Percentiles rank a stretch among this genome's conserved stretches.
phyloP scores from a whole-genome alignment of 2,797 vertebrate genomes.

The Choloepus didactylus region DNA sequence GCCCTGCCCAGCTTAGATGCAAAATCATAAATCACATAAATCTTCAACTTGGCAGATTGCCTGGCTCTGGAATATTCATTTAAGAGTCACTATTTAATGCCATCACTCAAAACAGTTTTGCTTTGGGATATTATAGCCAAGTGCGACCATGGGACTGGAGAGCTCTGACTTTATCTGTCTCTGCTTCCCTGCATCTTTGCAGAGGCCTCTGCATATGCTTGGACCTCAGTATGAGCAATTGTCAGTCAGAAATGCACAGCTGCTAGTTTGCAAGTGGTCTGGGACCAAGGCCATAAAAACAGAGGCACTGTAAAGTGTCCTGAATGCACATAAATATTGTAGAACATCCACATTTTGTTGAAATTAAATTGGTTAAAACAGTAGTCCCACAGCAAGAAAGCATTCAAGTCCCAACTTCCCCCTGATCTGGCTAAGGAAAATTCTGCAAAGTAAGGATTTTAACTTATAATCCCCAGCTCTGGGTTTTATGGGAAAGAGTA shows the following conservation, averaged over 20 bases:
- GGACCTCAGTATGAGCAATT: rapidly evolving
- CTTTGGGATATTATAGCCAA: background rate
- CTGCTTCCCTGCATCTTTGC: background rate
- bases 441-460: conserved; percentile 40
- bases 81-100: background rate
- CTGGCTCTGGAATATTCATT: background rate
- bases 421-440: background rate
- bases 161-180: background rate
- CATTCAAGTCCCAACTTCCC: background rate
- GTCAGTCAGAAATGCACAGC: background rate
- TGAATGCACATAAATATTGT: background rate
- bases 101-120: background rate
- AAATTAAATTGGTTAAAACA: background rate
- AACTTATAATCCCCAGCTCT: background rate
- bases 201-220: background rate
- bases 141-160: rapidly evolving
- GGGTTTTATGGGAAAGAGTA: background rate
- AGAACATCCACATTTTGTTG: background rate
- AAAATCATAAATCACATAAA: background rate
- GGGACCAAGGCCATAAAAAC: background rate
- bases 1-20: background rate
- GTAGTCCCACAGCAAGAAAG: background rate
- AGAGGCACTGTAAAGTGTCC: background rate
- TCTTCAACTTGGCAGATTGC: background rate
- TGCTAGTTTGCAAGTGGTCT: background rate